These are phyloP conservation scores for Phymanthus crucifer DNA, from an alignment of 92 coral and sea anemone genomes.

Conservation along the genomic window DNA sequence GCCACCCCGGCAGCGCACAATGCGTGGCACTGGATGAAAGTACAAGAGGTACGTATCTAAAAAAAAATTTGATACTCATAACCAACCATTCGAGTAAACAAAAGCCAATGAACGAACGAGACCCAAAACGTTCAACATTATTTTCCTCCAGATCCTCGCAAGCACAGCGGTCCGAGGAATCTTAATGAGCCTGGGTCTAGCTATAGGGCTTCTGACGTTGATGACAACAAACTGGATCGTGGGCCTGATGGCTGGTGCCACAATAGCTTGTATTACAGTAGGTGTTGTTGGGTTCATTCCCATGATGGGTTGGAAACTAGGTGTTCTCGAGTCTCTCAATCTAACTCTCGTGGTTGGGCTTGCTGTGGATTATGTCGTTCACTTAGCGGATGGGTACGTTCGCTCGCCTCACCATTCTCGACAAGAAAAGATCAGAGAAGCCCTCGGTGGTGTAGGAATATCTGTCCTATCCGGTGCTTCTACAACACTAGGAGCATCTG, in stretches of 20 bases:
- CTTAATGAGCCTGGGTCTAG: constrained; percentile 75
- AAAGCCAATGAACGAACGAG: neutral
- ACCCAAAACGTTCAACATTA: neutral
- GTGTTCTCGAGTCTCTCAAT: constrained; percentile 90
- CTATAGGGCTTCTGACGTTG: constrained; percentile 77
- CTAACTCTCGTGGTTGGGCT: constrained; percentile 93
- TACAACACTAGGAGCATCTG: constrained; percentile 92
- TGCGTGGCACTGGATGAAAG: constrained; percentile 98
- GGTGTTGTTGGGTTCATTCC: constrained; percentile 91
- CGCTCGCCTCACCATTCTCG: constrained; percentile 68
- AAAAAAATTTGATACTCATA: no score
- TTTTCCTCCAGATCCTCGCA: constrained; percentile 72
- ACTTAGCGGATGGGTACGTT: constrained; percentile 94
- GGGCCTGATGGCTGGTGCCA: constrained; percentile 85
- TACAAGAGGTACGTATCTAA: constrained; percentile 72
- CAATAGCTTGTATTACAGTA: constrained; percentile 80
- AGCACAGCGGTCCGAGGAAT: constrained; percentile 94
- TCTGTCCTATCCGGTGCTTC: constrained; percentile 95
- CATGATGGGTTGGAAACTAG: constrained; percentile 95
- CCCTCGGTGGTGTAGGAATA: constrained; percentile 85
- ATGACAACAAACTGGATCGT: constrained; percentile 96
- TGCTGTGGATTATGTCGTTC: constrained; percentile 97
- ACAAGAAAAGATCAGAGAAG: constrained; percentile 75
- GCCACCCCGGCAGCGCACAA: constrained; percentile 86
- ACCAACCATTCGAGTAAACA: neutral